phyloP scores from a whole-genome alignment of 2,113 vertebrate genomes.

The Dolichotis patagonum region DNA sequence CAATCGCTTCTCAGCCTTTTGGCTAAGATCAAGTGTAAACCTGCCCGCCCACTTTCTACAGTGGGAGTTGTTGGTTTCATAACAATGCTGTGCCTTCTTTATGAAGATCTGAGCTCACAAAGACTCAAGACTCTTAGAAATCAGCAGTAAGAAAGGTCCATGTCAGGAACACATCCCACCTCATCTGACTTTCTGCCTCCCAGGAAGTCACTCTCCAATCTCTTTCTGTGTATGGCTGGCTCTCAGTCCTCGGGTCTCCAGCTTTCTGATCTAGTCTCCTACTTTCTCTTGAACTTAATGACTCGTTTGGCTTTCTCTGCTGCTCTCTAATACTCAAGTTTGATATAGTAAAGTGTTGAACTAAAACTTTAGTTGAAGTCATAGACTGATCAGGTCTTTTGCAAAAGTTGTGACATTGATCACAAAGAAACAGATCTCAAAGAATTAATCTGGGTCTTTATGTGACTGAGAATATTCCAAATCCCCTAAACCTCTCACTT shows the following conservation, averaged over 20 bases:
- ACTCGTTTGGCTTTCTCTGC: not conserved
- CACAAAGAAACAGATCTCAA: not conserved
- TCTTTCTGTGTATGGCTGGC: not conserved
- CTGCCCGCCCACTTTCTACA: not conserved
- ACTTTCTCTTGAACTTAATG: not conserved
- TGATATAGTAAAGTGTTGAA: not conserved
- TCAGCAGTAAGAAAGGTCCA: not conserved
- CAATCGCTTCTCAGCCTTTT: too few species aligned
- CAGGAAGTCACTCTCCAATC: not conserved
- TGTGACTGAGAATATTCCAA: not conserved
- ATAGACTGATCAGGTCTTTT: not conserved
- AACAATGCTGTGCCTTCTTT: not conserved
- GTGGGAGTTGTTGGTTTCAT: not conserved
- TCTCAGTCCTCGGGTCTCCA: not conserved
- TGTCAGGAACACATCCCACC: not conserved
- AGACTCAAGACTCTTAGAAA: not conserved
- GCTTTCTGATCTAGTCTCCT: not conserved
- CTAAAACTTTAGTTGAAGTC: not conserved
- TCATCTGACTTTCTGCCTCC: not conserved
- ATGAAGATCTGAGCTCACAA: not conserved
- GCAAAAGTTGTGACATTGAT: not conserved
- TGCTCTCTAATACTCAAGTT: not conserved
- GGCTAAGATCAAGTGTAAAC: too few species aligned
- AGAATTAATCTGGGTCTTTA: not conserved
- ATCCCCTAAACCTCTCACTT: not conserved